A percentile compares a stretch with the other conserved stretches of the same genome.
Evolutionary conservation across 2,888 invertebrate genomes (phyloP).

Genomic region (Hypomecis punctinalis): DNA sequence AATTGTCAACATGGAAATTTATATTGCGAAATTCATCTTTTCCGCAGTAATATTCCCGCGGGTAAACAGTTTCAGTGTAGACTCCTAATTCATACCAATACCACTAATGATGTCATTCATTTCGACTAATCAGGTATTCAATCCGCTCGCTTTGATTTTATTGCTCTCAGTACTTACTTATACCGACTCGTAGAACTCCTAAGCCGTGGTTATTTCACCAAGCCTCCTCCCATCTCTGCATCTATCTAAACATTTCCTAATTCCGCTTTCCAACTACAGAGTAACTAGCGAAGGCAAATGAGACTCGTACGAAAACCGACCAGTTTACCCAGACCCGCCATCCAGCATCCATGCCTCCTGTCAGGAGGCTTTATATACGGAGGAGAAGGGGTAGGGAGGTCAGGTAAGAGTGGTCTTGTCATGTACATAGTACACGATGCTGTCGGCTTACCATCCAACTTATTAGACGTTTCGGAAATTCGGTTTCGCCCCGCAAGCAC

Average conservation of each 20-base stretch:
- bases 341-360: slow-evolving; percentile 43
- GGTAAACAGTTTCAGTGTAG: no score
- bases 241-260: slow-evolving; percentile 76
- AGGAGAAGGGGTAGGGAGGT: slow-evolving; percentile 49
- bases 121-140: no score
- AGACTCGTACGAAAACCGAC: slow-evolving; percentile 66
- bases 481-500: slow-evolving; percentile 80
- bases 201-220: neutral
- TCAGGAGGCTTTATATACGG: slow-evolving; percentile 43
- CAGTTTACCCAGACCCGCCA: slow-evolving; percentile 58
- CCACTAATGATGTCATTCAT: no score
- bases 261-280: slow-evolving; percentile 66
- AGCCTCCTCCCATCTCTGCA: slow-evolving; percentile 45
- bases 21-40: no score
- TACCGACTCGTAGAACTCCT: neutral
- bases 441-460: slow-evolving; percentile 82
- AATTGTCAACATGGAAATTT: no score
- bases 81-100: no score
- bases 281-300: slow-evolving; percentile 75
- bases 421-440: slow-evolving; percentile 74
- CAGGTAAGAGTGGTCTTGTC: slow-evolving; percentile 63
- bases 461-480: slow-evolving; percentile 85
- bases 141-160: no score
- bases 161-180: neutral
- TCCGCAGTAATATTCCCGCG: no score